Evolutionary conservation across 1,140 invertebrate genomes (phyloP), one percentile per base, ranked within the genome.

Genomic region (Diabrotica undecimpunctata): DNA sequence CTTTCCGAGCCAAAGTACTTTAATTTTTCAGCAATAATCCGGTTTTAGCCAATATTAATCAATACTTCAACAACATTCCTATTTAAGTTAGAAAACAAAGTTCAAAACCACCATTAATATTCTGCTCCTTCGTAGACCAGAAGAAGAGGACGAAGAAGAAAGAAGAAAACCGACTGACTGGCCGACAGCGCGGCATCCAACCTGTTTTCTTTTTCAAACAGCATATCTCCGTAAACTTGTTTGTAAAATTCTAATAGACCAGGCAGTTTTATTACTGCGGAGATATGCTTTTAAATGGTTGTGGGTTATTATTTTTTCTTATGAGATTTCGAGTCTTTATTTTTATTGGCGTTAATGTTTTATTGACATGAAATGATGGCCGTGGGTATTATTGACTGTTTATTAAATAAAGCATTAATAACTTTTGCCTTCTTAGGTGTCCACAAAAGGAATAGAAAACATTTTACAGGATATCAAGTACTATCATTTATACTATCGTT

Each of bases 151-250:
- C 8, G 41, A 46, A 46, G 41, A 46, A 46, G 41, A 46, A 25
- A 10, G 41, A 5, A n/a, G 41, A 46, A 46, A 46, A 10, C 7
- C 7, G 11, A 10, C 39, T 10, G 41, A n/a, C 41, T n/a, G 41
- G 41, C 41, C 41, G 41, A 46, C 41, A 46, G n/a, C 41, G 8
- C n/a, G 41, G 8, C n/a, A 10, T 46, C 41, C 41, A 46, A 46
- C 41, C n/a, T 46, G 41, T 46, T 46, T 46, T 46, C 41, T 46
- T 46, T 46, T 46, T 46, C 41, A 46, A 46, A 46, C 41, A 46
- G 41, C 41, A 10, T 46, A 46, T 46, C 41, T 46, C 41, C 41
- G 41, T 46, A 46, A 46, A 46, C 41, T 46, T 46, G 41, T 46
- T 46, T 46, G 41, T 46, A 46, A 46, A 46, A 46, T 46, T n/a